Evolutionary conservation across 2,888 invertebrate species (phyloP).

Genomic region (Amphipyra tragopoginis): DNA sequence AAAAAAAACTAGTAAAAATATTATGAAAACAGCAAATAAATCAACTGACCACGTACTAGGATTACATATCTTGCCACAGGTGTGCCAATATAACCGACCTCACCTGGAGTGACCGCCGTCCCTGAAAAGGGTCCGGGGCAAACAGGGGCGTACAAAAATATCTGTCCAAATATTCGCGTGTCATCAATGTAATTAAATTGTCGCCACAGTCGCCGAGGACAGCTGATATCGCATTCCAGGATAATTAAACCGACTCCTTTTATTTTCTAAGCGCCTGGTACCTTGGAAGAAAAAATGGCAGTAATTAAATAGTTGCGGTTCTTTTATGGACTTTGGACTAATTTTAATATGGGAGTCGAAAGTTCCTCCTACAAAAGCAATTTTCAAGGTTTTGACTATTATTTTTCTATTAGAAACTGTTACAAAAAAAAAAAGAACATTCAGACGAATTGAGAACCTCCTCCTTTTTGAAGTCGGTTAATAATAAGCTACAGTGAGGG

Average conservation of each 20-base stretch:
- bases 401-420: no score
- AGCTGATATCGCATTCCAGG: constrained; percentile 1
- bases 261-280: constrained; percentile 35
- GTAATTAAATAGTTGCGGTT: no score
- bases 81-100: constrained; percentile 62
- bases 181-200: constrained; percentile 65
- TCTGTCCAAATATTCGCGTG: constrained; percentile 50
- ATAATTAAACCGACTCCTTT: constrained; percentile 27
- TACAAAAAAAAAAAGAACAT: no score
- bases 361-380: no score
- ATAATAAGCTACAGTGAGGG: no score
- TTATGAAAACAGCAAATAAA: constrained; percentile 31
- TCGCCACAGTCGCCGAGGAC: constrained; percentile 21
- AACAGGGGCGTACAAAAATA: constrained; percentile 60
- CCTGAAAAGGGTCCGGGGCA: constrained; percentile 55
- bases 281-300: background rate
- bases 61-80: constrained; percentile 56
- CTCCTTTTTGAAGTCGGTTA: no score
- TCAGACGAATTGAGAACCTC: no score
- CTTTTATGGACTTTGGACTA: no score
- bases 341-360: no score
- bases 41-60: constrained; percentile 48
- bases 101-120: constrained; percentile 54
- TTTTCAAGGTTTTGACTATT: no score
- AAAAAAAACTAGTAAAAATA: constrained; percentile 10